A percentile compares a stretch with the other conserved stretches of the same genome.
phyloP scores from a whole-genome alignment of 2,797 vertebrate species.

The Orientallactaga sibirica region DNA sequence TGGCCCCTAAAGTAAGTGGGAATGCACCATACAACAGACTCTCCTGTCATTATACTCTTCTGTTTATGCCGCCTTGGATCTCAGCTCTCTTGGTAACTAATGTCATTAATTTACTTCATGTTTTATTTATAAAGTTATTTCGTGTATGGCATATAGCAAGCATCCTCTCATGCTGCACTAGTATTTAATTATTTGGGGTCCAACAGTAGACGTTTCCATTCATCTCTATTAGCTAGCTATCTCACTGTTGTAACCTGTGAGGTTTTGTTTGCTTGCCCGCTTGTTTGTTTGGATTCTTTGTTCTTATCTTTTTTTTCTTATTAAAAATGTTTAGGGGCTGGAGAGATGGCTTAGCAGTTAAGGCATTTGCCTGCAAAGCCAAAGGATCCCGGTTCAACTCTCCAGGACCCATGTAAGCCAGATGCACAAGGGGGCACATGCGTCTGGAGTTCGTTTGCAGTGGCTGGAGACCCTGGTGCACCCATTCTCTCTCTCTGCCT shows the following conservation, averaged over 20 bases:
- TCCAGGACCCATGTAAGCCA: no score
- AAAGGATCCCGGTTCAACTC: no score
- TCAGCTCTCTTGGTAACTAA: background rate
- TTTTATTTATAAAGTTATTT: background rate
- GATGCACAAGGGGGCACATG: no score
- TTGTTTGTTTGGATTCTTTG: background rate
- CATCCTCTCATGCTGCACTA: background rate
- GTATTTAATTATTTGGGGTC: conserved; percentile 5
- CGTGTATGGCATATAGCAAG: background rate
- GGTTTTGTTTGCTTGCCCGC: background rate
- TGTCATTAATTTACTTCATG: background rate
- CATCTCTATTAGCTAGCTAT: background rate
- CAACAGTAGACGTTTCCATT: conserved; percentile 12
- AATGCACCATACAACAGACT: background rate
- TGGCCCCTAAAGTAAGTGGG: background rate
- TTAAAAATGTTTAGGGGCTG: background rate
- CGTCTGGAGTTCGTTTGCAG: no score
- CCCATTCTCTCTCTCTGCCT: no score
- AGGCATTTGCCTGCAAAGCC: no score
- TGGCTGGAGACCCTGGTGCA: no score
- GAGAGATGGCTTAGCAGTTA: no score
- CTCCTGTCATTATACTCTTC: background rate
- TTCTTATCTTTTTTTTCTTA: background rate
- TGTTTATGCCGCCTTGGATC: background rate
- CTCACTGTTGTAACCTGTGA: background rate